These are phyloP conservation scores for Corbicula japonica DNA, from an alignment of 2,888 invertebrate species.

Conservation along the genomic window DNA sequence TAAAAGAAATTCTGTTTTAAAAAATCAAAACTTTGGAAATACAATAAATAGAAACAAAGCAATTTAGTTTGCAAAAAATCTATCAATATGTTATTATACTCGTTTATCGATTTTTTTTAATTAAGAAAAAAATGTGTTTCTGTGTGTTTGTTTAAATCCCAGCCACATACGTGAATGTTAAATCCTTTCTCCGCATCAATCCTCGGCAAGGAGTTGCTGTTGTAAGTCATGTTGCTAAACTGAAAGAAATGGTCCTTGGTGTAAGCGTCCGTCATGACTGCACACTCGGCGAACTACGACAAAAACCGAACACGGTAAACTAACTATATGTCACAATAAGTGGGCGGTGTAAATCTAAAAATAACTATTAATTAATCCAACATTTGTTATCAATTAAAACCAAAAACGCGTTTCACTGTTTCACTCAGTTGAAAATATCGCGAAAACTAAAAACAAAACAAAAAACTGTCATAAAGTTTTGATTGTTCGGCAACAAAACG, in stretches of 20 bases:
- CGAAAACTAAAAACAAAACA: constrained; percentile 10
- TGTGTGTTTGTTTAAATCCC: no score
- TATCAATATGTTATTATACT: background rate
- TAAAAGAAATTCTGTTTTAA: background rate
- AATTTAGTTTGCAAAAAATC: background rate
- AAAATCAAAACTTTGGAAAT: background rate
- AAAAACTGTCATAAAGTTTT: constrained; percentile 3
- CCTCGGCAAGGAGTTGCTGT: constrained; percentile 42
- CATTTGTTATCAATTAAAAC: constrained; percentile 9
- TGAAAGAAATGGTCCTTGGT: constrained; percentile 6
- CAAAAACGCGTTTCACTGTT: background rate
- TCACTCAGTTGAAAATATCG: background rate
- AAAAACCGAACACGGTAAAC: constrained; percentile 6
- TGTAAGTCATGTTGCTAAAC: constrained; percentile 56
- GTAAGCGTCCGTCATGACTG: constrained; percentile 3
- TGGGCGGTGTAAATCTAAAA: constrained; percentile 16
- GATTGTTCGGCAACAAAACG: no score
- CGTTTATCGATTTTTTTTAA: no score
- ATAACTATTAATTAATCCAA: constrained; percentile 3
- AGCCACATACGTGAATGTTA: constrained; percentile 49
- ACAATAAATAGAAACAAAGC: background rate
- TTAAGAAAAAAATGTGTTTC: no score
- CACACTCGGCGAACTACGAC: background rate
- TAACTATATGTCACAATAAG: constrained; percentile 14
- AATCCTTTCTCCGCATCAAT: constrained; percentile 55